These are phyloP conservation scores for Ia io DNA, from an alignment of 2,113 vertebrate genomes.

Conservation along the genomic window DNA sequence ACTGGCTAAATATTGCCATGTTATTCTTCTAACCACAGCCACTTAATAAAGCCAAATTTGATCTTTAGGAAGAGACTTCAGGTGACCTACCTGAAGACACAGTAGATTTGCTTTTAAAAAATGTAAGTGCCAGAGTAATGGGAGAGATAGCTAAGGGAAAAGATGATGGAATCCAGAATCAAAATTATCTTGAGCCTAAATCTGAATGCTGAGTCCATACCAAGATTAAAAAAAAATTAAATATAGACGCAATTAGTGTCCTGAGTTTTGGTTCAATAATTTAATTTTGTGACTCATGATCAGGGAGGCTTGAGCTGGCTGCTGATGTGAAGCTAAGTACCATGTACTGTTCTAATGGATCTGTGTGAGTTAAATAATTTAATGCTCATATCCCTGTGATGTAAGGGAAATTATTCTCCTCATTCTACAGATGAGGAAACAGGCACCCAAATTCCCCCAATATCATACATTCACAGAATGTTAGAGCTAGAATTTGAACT, in stretches of 20 bases:
- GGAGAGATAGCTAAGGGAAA: neutral
- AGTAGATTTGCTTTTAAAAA: neutral
- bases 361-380: neutral
- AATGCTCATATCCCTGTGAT: neutral
- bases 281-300: neutral
- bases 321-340: neutral
- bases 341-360: neutral
- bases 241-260: neutral
- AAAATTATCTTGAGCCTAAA: neutral
- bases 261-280: neutral
- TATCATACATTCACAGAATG: neutral
- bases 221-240: neutral
- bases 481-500: neutral
- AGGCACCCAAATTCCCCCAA: neutral
- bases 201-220: neutral
- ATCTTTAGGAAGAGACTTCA: neutral
- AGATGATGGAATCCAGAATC: neutral
- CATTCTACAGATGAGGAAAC: neutral
- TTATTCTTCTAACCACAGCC: neutral
- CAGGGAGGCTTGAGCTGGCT: neutral
- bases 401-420: neutral
- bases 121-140: neutral
- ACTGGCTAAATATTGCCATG: neutral
- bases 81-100: neutral
- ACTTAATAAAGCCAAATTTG: neutral